These are phyloP conservation scores for Unio delphinus DNA, from an alignment of 2,888 invertebrate genomes.

Conservation along the genomic window DNA sequence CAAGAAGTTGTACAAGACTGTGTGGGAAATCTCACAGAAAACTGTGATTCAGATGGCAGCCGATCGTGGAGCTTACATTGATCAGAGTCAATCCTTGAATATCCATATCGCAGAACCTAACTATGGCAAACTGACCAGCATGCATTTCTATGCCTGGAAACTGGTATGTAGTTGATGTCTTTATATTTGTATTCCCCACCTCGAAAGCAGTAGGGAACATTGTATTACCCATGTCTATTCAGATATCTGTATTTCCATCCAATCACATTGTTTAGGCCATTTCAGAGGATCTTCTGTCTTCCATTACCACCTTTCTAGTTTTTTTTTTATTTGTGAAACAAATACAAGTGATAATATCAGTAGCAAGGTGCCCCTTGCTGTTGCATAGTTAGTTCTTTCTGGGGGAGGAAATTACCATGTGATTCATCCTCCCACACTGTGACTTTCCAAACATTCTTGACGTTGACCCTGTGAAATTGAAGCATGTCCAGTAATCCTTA, in stretches of 20 bases:
- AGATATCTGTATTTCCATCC: background rate
- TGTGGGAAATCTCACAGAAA: slow-evolving; percentile 97
- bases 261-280: background rate
- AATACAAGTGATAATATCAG: too few species aligned
- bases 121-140: slow-evolving; percentile 93
- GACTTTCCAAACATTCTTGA: too few species aligned
- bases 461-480: too few species aligned
- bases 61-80: slow-evolving; percentile 97
- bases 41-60: slow-evolving; percentile 96
- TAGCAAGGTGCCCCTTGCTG: too few species aligned
- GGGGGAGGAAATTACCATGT: too few species aligned
- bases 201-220: background rate
- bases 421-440: too few species aligned
- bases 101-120: slow-evolving; percentile 96
- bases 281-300: too few species aligned
- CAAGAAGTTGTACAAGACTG: slow-evolving; percentile 92
- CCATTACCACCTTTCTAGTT: too few species aligned
- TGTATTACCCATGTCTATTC: background rate
- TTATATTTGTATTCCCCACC: background rate
- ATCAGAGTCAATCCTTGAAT: slow-evolving; percentile 98
- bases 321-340: too few species aligned
- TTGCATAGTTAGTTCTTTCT: too few species aligned
- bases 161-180: slow-evolving; percentile 73
- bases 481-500: too few species aligned
- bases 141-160: slow-evolving; percentile 99